These are phyloP conservation scores for Campaea margaritaria DNA, from an alignment of 2,888 invertebrate genomes.

Conservation along the genomic window DNA sequence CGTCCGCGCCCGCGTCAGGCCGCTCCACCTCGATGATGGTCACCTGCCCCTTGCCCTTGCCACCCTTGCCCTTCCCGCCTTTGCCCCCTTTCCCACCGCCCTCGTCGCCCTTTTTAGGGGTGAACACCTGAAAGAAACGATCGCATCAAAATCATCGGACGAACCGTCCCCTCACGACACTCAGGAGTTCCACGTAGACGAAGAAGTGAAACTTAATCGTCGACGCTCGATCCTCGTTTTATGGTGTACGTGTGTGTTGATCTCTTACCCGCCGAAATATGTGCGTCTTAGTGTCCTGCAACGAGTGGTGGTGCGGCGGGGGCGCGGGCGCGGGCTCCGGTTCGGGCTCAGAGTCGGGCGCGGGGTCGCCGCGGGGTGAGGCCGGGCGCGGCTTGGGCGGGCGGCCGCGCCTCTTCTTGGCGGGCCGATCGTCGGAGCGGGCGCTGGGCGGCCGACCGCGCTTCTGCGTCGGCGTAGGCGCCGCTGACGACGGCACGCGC, in stretches of 20 bases:
- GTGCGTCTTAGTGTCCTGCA: slow-evolving; percentile 73
- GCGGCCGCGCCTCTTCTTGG: slow-evolving; percentile 74
- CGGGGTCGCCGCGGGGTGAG: slow-evolving; percentile 58
- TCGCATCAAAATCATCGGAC: not conserved
- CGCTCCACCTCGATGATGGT: slow-evolving; percentile 87
- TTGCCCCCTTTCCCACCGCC: slow-evolving; percentile 90
- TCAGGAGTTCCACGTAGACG: too few relatives aligned
- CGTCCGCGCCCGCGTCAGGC: slow-evolving; percentile 72
- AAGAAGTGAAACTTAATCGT: too few relatives aligned
- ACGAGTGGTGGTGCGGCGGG: slow-evolving; percentile 55
- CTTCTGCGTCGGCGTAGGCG: slow-evolving; percentile 59
- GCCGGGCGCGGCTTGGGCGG: slow-evolving; percentile 65
- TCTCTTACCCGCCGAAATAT: slow-evolving; percentile 70
- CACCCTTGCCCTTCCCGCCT: slow-evolving; percentile 90
- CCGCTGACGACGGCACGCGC: slow-evolving; percentile 51
- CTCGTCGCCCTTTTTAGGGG: slow-evolving; percentile 87
- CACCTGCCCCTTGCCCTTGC: slow-evolving; percentile 89
- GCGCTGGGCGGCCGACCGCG: slow-evolving; percentile 84
- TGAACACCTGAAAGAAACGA: slow-evolving; percentile 68
- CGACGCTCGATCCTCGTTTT: not conserved
- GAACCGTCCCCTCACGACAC: too few relatives aligned
- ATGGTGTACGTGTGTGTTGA: not conserved
- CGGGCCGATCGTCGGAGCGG: slow-evolving; percentile 63
- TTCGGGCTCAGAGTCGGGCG: slow-evolving; percentile 48
- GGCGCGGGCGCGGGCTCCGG: slow-evolving; percentile 53